These are phyloP conservation scores for Electrona antarctica DNA, from an alignment of 2,113 vertebrate genomes.

Conservation along the genomic window DNA sequence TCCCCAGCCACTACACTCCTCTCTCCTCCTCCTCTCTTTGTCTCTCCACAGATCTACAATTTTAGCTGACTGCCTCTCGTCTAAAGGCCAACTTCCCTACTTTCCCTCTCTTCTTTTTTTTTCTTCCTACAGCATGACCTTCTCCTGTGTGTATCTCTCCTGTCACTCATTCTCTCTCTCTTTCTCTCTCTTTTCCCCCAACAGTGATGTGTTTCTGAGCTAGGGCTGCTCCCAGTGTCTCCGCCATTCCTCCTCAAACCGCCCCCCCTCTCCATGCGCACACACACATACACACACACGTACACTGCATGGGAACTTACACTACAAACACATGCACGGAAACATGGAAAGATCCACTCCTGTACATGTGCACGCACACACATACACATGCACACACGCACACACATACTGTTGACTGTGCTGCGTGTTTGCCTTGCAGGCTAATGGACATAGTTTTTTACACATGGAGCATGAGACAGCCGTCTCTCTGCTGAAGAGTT, in stretches of 20 bases:
- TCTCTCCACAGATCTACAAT: constrained; percentile 77
- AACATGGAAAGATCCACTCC: neutral
- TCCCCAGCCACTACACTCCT: constrained; percentile 32
- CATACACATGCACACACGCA: constrained; percentile 18
- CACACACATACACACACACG: neutral
- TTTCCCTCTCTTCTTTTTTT: constrained; percentile 69
- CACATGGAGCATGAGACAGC: constrained; percentile 98
- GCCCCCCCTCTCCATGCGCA: constrained; percentile 10
- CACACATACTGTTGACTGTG: constrained; percentile 75
- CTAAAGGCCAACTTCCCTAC: constrained; percentile 79
- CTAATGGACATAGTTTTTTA: constrained; percentile 99
- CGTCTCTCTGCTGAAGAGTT: constrained; percentile 99
- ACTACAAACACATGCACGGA: neutral
- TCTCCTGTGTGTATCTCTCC: constrained; percentile 69
- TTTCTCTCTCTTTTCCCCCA: constrained; percentile 69
- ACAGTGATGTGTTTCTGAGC: constrained; percentile 79
- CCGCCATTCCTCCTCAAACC: constrained; percentile 62
- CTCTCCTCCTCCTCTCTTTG: constrained; percentile 47
- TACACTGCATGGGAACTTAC: neutral
- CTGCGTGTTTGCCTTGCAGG: constrained; percentile 88
- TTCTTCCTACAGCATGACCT: constrained; percentile 79
- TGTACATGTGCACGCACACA: neutral
- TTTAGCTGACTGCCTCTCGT: constrained; percentile 72
- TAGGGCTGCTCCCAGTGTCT: constrained; percentile 77
- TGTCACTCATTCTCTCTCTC: constrained; percentile 28